These are phyloP conservation scores for Acipenser transmontanus DNA, from an alignment of 2,797 vertebrate species.

Conservation along the genomic window DNA sequence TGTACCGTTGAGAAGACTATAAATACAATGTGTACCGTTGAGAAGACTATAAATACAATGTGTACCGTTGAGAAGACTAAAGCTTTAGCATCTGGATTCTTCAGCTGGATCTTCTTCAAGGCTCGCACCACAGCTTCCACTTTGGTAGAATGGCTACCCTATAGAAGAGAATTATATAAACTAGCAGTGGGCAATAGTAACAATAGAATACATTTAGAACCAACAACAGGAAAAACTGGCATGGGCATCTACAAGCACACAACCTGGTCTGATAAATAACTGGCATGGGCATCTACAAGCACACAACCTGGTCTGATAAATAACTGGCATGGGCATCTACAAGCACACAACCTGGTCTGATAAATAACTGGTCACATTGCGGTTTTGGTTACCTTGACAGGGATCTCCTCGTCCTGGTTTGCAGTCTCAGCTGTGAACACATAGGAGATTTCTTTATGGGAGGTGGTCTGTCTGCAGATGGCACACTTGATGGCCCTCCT, in stretches of 20 bases:
- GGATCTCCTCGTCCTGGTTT: conserved; percentile 82
- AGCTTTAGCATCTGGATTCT: conserved; percentile 84
- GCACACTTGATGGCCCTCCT: conserved; percentile 89
- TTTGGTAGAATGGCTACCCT: conserved; percentile 98
- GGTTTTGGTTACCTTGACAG: conserved; percentile 72
- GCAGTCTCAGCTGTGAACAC: conserved; percentile 86
- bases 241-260: no score
- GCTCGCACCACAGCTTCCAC: conserved; percentile 94
- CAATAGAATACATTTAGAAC: no score
- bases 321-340: no score
- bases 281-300: no score
- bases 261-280: no score
- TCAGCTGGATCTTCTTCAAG: conserved; percentile 85
- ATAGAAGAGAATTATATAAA: conserved; percentile 26
- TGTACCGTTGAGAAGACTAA: conserved; percentile 91
- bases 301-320: no score
- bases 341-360: no score
- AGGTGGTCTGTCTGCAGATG: conserved; percentile 92
- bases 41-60: conserved; percentile 6
- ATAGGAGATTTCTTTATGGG: conserved; percentile 91
- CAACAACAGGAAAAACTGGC: no score
- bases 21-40: conserved; percentile 10
- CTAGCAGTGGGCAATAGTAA: no score
- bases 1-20: no score
- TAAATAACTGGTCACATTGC: no score